These are phyloP conservation scores for Tiaroga cobitis DNA, from an alignment of 2,797 vertebrate species.

Conservation along the genomic window DNA sequence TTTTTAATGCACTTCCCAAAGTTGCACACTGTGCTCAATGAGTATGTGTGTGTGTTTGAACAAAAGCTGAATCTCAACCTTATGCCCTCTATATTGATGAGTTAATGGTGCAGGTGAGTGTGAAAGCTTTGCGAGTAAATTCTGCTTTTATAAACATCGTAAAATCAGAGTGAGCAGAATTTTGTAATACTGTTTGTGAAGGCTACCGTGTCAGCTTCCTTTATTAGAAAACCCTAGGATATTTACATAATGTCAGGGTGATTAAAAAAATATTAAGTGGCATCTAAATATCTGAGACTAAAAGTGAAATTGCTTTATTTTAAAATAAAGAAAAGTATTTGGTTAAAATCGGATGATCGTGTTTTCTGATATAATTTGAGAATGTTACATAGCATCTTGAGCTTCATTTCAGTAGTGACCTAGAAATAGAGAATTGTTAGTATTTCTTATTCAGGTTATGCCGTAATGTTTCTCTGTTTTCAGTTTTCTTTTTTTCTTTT, in stretches of 20 bases:
- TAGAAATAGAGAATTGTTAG: background rate
- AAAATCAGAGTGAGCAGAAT: background rate
- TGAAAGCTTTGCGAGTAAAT: conserved; percentile 25
- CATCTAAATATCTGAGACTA: background rate
- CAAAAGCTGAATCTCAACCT: conserved; percentile 20
- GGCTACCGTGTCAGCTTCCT: background rate
- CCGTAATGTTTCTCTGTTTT: background rate
- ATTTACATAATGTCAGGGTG: background rate
- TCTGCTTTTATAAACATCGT: conserved; percentile 13
- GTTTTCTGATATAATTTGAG: background rate
- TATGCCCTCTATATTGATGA: conserved; percentile 17
- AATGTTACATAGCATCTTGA: background rate
- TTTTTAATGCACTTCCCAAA: conserved; percentile 60
- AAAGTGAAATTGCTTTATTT: background rate
- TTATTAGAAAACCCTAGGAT: background rate
- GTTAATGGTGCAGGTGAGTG: conserved; percentile 27
- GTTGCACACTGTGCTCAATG: conserved; percentile 37
- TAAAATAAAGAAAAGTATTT: background rate
- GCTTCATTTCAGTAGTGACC: background rate
- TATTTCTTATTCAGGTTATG: background rate
- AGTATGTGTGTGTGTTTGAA: conserved; percentile 47
- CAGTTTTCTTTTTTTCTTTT: background rate
- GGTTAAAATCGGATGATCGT: background rate
- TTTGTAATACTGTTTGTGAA: background rate
- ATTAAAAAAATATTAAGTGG: background rate